phyloP scores from a whole-genome alignment of 35 echinoderm and acorn worm genomes.

The Nesometra sesokonis region DNA sequence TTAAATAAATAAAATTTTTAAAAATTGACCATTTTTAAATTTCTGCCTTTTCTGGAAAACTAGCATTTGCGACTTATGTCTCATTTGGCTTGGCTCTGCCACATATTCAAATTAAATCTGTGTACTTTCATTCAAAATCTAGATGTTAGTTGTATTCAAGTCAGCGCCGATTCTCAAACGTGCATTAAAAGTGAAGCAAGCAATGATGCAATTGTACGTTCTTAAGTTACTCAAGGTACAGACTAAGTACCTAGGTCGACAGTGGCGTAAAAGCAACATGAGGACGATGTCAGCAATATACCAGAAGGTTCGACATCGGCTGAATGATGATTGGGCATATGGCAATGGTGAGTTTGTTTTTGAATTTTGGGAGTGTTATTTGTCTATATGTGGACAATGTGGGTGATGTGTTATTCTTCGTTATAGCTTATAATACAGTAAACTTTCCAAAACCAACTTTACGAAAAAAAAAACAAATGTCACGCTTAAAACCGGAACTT shows the following conservation, averaged over 20 bases:
- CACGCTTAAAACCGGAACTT: too few species aligned
- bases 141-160: constrained; percentile 99
- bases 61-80: too few species aligned
- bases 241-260: constrained; percentile 91
- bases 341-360: constrained; percentile 58
- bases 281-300: constrained; percentile 99
- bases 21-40: too few species aligned
- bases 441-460: too few species aligned
- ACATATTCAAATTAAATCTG: too few species aligned
- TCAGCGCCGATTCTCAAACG: constrained; percentile 95
- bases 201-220: constrained; percentile 91
- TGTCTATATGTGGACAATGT: constrained; percentile 78
- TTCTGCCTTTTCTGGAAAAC: too few species aligned
- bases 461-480: too few species aligned
- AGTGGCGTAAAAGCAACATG: constrained; percentile 99
- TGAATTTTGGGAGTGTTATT: not conserved
- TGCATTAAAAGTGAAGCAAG: constrained; percentile 93
- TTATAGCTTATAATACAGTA: too few species aligned
- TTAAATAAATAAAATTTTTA: too few species aligned
- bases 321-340: constrained; percentile 97
- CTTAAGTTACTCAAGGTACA: constrained; percentile 87
- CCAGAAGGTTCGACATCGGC: constrained; percentile 82
- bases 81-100: too few species aligned
- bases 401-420: too few species aligned
- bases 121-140: too few species aligned